Conservation (phyloP, 92 coral and sea anemone genomes). For the Chrysogorgia sp. region DNA sequence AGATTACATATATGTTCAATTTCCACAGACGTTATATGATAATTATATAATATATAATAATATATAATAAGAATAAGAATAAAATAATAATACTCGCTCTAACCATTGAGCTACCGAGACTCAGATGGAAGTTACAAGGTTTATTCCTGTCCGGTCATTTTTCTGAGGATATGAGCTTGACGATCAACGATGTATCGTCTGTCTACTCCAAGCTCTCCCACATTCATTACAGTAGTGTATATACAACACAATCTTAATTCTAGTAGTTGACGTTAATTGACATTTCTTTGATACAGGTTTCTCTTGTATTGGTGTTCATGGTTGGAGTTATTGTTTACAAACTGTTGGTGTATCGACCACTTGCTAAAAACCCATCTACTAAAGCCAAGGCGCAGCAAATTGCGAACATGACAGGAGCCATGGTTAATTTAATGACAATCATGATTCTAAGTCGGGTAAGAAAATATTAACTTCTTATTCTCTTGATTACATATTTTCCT, state of each 20-base stretch:
- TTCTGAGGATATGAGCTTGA: too few relatives aligned
- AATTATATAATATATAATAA: too few relatives aligned
- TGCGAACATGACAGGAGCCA: slow-evolving; percentile 95
- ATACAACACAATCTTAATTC: neutral
- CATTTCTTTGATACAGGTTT: slow-evolving; percentile 63
- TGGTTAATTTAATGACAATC: slow-evolving; percentile 96
- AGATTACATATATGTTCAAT: too few relatives aligned
- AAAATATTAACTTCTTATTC: neutral
- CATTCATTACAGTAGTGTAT: neutral
- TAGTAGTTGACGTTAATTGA: neutral
- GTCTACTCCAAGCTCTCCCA: too few relatives aligned
- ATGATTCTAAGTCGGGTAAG: slow-evolving; percentile 98
- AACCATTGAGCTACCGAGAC: too few relatives aligned
- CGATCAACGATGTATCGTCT: too few relatives aligned
- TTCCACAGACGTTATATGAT: too few relatives aligned
- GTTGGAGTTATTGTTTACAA: slow-evolving; percentile 98
- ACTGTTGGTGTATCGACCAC: slow-evolving; percentile 91
- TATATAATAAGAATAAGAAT: too few relatives aligned
- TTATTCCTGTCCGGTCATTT: too few relatives aligned
- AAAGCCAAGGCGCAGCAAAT: slow-evolving; percentile 92
- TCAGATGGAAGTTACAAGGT: too few relatives aligned
- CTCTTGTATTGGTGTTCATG: slow-evolving; percentile 99
- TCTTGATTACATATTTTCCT: neutral
- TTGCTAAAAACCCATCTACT: slow-evolving; percentile 86
- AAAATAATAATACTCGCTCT: too few relatives aligned